Conservation (phyloP, 1,140 invertebrate genomes). For the Ruditapes philippinarum region DNA sequence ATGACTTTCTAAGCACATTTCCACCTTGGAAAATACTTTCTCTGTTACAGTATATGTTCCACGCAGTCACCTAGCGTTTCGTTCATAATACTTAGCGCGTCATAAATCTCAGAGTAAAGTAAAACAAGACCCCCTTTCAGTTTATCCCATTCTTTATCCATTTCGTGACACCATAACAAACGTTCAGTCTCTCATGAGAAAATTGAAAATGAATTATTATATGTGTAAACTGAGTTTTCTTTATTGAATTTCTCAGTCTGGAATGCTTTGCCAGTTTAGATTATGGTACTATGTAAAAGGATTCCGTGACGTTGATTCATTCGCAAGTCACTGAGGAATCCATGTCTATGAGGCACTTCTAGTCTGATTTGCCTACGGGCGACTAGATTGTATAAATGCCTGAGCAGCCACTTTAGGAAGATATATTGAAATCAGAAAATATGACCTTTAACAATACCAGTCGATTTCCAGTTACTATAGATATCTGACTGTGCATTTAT, state of each 20-base stretch:
- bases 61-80: no score
- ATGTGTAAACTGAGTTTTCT: slow-evolving; percentile 18
- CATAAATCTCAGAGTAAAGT: no score
- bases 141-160: no score
- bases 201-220: slow-evolving; percentile 19
- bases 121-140: no score
- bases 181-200: neutral
- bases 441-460: neutral
- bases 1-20: no score
- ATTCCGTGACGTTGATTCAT: slow-evolving; percentile 28
- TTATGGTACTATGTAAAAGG: neutral
- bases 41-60: no score
- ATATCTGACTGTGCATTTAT: neutral
- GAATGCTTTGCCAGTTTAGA: neutral
- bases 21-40: no score
- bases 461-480: neutral
- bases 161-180: slow-evolving; percentile 22
- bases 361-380: slow-evolving; percentile 9
- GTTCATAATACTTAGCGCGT: no score
- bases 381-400: neutral
- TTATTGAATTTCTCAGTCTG: neutral
- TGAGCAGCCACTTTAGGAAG: neutral
- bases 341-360: neutral
- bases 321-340: neutral
- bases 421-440: neutral